phyloP scores from a whole-genome alignment of 2,797 vertebrate genomes.

The Craterocephalus amniculus region DNA sequence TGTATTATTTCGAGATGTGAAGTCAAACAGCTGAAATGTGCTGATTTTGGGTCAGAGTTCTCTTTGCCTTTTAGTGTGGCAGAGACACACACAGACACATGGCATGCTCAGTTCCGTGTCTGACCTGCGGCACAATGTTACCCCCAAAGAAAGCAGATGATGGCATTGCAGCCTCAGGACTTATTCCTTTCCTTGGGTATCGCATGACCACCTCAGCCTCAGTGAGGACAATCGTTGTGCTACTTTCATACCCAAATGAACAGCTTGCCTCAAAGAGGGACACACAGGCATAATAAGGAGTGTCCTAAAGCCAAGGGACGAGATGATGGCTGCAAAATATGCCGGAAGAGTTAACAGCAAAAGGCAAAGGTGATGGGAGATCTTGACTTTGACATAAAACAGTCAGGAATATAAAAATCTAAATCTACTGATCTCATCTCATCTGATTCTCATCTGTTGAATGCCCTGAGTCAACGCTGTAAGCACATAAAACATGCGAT shows the following conservation, averaged over 20 bases:
- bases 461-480: neutral
- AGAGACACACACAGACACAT: constrained; percentile 18
- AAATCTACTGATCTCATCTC: constrained; percentile 18
- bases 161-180: constrained; percentile 38
- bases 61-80: constrained; percentile 12
- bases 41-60: constrained; percentile 16
- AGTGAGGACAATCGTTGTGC: constrained; percentile 45
- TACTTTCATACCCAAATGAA: constrained; percentile 65
- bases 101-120: neutral
- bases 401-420: constrained; percentile 4
- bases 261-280: constrained; percentile 51
- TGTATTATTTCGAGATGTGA: constrained; percentile 30
- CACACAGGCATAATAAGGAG: constrained; percentile 24
- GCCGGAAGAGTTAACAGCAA: constrained; percentile 25
- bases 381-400: constrained; percentile 17
- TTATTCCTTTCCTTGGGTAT: constrained; percentile 51
- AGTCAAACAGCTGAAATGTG: neutral
- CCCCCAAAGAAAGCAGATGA: constrained; percentile 38
- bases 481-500: constrained; percentile 15
- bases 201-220: constrained; percentile 65
- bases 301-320: constrained; percentile 31
- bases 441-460: neutral
- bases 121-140: constrained; percentile 26
- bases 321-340: constrained; percentile 7
- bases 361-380: constrained; percentile 13